Conservation (phyloP, 2,113 vertebrate genomes). For the Puntigrus tetrazona region DNA sequence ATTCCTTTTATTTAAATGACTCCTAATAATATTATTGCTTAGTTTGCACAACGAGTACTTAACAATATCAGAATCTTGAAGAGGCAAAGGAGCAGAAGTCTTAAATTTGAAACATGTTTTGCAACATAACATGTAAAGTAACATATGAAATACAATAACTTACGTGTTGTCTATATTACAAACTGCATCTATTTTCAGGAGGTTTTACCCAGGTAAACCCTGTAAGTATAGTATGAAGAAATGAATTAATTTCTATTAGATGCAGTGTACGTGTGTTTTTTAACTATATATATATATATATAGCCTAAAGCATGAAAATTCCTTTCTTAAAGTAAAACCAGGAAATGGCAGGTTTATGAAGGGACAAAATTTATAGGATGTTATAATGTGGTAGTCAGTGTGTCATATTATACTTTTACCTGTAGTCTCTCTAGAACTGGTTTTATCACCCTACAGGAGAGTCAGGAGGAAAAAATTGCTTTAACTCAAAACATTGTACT, state of each 20-base stretch:
- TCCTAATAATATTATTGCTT: neutral
- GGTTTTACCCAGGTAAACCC: neutral
- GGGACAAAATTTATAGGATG: neutral
- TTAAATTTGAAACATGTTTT: neutral
- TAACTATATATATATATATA: neutral
- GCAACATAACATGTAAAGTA: neutral
- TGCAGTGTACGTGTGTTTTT: neutral
- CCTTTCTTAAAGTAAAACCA: slow-evolving; percentile 3
- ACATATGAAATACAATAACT: neutral
- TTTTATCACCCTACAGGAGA: neutral
- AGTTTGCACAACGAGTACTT: neutral
- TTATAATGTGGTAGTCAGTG: neutral
- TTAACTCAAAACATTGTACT: neutral
- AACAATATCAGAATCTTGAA: neutral
- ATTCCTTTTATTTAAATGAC: no score
- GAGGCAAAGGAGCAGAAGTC: neutral
- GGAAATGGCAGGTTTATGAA: neutral
- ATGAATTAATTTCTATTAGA: neutral
- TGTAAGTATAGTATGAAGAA: neutral
- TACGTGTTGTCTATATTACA: neutral
- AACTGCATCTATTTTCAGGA: neutral
- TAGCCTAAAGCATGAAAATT: neutral
- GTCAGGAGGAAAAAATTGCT: neutral
- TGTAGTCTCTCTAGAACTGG: neutral
- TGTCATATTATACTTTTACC: neutral